Evolutionary conservation across 2,113 vertebrate genomes (phyloP), one percentile per base, ranked within the genome.

Genomic region (Scomber japonicus): DNA sequence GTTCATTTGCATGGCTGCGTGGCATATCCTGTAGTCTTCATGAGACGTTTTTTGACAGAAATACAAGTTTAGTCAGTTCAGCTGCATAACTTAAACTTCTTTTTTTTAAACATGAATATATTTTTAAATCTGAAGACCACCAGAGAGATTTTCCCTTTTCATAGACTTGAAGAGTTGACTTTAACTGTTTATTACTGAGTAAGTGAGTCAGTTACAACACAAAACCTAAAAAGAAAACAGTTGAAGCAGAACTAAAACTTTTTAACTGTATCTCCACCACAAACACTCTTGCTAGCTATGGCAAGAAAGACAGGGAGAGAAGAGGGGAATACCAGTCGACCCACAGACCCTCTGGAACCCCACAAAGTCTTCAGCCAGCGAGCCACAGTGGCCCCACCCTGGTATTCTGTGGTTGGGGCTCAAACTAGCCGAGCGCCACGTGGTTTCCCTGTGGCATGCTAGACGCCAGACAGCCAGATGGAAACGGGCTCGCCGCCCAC

Each of bases 391-490:
- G 87, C 86, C 71, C 91, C 92, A 78, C 92, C 91, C 91, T 85
- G 85, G 83, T 88, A 90, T 93, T 90, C 75, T 80, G 92, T 87
- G 92, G 92, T 89, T 1, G 45, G 67, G 67, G 49, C 78, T 84
- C 75, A 61, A 83, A 71, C 87, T 78, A 46, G 63, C 75, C 48
- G 75, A 91, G 85, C 56, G 65, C 90, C 74, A 85, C 64, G 88
- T 84, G 90, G 89, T 91, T 93, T 93, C 75, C 81, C 67, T 88
- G 85, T 69, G 91, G 91, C 57, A 51, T 73, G 82, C 79, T 71
- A 63, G 93, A 92, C 93, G 92, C 93, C 93, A 94, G 91, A 86
- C 83, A 27, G 81, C 88, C 91, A 93, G 89, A 94, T 93, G 92
- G 90, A 90, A 90, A 84, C 68, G 16, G 85, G 85, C 90, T 80